Percentiles rank a stretch among this genome's conserved stretches.
phyloP scores from a whole-genome alignment of 2,888 invertebrate species.

The Athalia cordata region DNA sequence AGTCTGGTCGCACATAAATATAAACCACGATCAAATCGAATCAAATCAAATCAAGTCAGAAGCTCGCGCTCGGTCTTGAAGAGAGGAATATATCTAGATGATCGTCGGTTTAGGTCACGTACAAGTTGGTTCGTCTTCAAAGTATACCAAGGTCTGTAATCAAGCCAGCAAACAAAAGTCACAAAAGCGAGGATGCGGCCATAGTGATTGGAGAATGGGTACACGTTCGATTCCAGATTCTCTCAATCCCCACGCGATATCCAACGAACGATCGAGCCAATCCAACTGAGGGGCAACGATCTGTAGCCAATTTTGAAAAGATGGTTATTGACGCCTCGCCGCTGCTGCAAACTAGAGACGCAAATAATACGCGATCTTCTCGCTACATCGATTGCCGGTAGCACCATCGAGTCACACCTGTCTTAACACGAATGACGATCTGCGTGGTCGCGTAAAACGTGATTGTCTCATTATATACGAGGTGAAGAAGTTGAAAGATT shows the following conservation, averaged over 20 bases:
- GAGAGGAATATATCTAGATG: too few relatives aligned
- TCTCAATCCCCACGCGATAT: not conserved
- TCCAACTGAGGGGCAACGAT: constrained; percentile 32
- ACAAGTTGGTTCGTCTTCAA: constrained; percentile 22
- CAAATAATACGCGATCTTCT: constrained; percentile 21
- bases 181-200: not conserved
- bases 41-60: too few relatives aligned
- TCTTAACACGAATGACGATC: constrained; percentile 13
- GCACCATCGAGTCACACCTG: constrained; percentile 3
- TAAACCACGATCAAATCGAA: constrained; percentile 35
- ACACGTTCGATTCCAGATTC: not conserved
- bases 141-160: constrained; percentile 24
- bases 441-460: not conserved
- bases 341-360: not conserved
- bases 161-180: constrained; percentile 27
- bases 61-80: too few relatives aligned
- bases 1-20: not conserved
- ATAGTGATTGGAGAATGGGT: too few relatives aligned
- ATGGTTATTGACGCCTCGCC: constrained; percentile 25
- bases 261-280: constrained; percentile 9
- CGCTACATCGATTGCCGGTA: constrained; percentile 3
- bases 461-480: not conserved
- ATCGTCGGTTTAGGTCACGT: constrained; percentile 7
- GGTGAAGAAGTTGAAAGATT: not conserved
- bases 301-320: constrained; percentile 36